phyloP scores from a whole-genome alignment of 2,797 vertebrate genomes.

The Telmatherina bonti region DNA sequence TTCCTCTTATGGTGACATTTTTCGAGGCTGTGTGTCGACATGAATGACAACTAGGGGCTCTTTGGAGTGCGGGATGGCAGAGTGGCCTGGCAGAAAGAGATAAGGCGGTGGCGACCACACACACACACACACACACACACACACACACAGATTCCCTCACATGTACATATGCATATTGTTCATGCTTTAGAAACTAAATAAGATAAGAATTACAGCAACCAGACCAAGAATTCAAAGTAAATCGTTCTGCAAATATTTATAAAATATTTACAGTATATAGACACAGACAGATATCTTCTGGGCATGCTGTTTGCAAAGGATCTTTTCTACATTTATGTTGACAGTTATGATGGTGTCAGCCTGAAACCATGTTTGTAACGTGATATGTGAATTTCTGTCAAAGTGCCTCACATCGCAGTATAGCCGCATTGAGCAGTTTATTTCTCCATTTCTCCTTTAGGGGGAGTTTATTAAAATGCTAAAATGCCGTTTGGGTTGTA shows the following conservation, averaged over 20 bases:
- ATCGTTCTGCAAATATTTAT: constrained; percentile 24
- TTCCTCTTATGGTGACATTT: constrained; percentile 77
- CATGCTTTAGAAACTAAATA: constrained; percentile 41
- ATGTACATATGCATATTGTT: constrained; percentile 45
- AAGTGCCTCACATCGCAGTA: not conserved
- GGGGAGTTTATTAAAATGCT: not conserved
- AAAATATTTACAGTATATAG: constrained; percentile 7
- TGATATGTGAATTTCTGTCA: not conserved
- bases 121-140: constrained; percentile 38
- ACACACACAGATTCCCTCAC: constrained; percentile 20
- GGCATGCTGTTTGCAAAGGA: not conserved
- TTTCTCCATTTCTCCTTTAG: not conserved
- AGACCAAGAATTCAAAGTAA: constrained; percentile 34
- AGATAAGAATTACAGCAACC: constrained; percentile 23
- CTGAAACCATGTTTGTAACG: not conserved
- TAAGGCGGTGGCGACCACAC: constrained; percentile 76
- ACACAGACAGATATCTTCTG: not conserved
- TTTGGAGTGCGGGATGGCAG: constrained; percentile 79
- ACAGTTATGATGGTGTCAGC: not conserved
- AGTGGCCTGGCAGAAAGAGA: constrained; percentile 83
- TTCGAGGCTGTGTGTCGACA: constrained; percentile 69
- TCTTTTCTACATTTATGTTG: not conserved
- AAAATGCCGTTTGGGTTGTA: constrained; percentile 25
- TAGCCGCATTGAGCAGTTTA: not conserved
- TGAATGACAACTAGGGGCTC: constrained; percentile 83